Evolutionary conservation across 2,113 vertebrate genomes (phyloP).

Genomic region (Gymnobelideus leadbeateri): DNA sequence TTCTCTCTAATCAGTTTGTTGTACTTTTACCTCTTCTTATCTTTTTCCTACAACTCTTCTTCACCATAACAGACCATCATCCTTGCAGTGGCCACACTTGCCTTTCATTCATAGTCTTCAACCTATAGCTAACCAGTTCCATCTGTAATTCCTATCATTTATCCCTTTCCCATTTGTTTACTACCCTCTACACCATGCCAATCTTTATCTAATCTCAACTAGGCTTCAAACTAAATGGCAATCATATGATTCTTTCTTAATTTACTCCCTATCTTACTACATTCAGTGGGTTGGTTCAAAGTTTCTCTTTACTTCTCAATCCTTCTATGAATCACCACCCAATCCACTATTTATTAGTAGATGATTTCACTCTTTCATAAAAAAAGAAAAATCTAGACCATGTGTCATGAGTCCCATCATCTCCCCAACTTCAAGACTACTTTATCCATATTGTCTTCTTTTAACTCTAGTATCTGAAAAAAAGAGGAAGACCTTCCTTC

Average conservation of each 20-base stretch:
- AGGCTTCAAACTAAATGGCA: neutral
- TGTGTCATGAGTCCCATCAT: neutral
- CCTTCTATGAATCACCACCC: neutral
- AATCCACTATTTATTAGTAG: neutral
- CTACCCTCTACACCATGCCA: no score
- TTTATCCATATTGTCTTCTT: neutral
- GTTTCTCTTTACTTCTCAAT: neutral
- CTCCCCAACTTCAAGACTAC: neutral
- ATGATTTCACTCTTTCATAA: neutral
- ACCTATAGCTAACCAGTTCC: neutral
- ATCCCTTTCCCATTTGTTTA: neutral
- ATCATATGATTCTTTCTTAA: neutral
- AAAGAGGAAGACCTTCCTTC: neutral
- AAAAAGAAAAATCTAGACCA: conserved; percentile 13
- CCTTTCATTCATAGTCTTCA: neutral
- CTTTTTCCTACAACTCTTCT: neutral
- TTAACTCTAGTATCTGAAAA: neutral
- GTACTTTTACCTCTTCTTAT: neutral
- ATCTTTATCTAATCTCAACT: neutral
- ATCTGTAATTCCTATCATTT: neutral
- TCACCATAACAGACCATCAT: neutral
- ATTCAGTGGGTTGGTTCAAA: neutral
- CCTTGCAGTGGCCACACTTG: neutral
- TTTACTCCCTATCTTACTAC: neutral
- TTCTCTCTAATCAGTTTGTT: neutral